Evolutionary conservation across 2,888 invertebrate species (phyloP).

Genomic region (Nemapogon koenigi): DNA sequence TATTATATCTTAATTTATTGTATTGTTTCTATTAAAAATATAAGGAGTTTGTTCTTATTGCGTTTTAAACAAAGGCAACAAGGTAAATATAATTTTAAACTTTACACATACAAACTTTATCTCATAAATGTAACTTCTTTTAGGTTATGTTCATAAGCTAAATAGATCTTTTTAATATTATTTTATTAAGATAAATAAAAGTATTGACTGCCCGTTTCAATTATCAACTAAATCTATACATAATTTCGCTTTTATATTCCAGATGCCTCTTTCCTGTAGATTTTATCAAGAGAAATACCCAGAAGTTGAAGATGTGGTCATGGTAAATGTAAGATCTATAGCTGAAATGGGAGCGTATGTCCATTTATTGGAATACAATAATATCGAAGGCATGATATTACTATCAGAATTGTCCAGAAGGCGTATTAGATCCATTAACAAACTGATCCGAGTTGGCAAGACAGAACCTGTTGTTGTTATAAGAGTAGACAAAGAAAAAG

Average conservation of each 20-base stretch:
- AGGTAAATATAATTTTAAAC: too few species aligned
- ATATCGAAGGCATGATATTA: conserved; percentile 99
- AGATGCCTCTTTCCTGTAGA: conserved; percentile 92
- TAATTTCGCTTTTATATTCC: conserved; percentile 21
- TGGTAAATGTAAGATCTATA: conserved; percentile 98
- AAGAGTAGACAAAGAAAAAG: conserved; percentile 99
- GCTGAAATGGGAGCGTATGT: conserved; percentile 99
- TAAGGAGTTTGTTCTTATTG: too few species aligned
- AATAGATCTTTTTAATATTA: too few species aligned
- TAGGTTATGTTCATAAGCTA: too few species aligned
- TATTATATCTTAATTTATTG: conserved; percentile 37
- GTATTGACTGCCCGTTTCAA: background rate
- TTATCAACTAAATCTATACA: background rate
- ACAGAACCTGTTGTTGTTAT: conserved; percentile 99
- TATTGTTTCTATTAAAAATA: conserved; percentile 18
- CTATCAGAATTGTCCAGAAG: conserved; percentile 96
- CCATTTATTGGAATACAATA: conserved; percentile 96
- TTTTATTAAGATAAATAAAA: too few species aligned
- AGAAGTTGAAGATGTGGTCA: conserved; percentile 98
- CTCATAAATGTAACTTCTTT: too few species aligned
- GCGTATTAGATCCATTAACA: conserved; percentile 99
- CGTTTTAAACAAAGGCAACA: too few species aligned
- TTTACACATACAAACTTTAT: too few species aligned
- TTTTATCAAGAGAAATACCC: conserved; percentile 98
- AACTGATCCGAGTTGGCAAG: conserved; percentile 97